These are phyloP conservation scores for Drosophila maculinotata DNA, from an alignment of 2,888 invertebrate species.

Conservation along the genomic window DNA sequence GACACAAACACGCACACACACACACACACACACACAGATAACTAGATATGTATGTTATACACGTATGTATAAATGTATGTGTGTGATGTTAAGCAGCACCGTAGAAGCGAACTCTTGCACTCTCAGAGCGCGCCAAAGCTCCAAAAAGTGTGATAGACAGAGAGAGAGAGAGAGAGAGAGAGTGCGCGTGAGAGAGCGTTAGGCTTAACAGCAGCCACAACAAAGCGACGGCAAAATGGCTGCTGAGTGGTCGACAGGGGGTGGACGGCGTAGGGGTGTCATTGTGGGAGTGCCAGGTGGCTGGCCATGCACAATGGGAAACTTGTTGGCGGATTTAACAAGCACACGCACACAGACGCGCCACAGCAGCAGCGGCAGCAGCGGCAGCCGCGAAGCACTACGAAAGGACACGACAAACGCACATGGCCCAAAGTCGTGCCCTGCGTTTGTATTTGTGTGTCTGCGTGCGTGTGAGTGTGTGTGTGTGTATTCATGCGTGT, in stretches of 20 bases:
- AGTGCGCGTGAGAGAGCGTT: conserved; percentile 28
- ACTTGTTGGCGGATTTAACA: conserved; percentile 80
- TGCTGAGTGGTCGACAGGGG: conserved; percentile 26
- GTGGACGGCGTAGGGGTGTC: neutral
- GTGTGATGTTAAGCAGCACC: neutral
- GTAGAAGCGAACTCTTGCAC: too few species aligned
- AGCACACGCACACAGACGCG: conserved; percentile 48
- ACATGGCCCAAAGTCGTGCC: conserved; percentile 61
- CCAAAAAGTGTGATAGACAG: neutral
- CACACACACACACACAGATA: neutral
- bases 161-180: conserved; percentile 5
- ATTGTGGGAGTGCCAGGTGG: conserved; percentile 40
- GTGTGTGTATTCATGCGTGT: conserved; percentile 23
- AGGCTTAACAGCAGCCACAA: conserved; percentile 55
- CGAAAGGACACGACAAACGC: conserved; percentile 63
- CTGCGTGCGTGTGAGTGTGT: conserved; percentile 17
- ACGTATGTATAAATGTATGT: neutral
- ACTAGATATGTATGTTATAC: neutral
- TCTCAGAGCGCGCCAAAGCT: conserved; percentile 5
- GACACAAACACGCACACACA: conserved; percentile 31
- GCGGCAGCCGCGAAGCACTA: conserved; percentile 21
- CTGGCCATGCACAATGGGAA: conserved; percentile 77
- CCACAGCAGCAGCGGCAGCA: neutral
- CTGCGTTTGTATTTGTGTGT: conserved; percentile 7
- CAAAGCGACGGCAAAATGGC: conserved; percentile 60